Conservation (phyloP, 2,888 invertebrate genomes). For the Polydesmus complanatus region DNA sequence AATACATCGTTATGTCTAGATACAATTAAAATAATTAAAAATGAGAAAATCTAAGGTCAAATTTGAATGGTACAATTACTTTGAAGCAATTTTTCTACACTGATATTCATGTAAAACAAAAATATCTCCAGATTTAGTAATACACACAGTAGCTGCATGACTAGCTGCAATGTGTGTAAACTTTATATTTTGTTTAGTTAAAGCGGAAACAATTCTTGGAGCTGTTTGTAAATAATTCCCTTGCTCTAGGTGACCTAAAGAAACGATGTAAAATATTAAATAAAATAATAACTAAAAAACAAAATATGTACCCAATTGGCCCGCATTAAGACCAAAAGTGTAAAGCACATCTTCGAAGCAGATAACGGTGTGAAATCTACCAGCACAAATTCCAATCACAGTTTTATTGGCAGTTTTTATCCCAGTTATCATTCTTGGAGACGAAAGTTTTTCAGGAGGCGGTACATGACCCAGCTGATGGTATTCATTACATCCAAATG, state of each 20-base stretch:
- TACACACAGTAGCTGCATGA: slow-evolving; percentile 53
- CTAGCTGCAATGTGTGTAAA: slow-evolving; percentile 45
- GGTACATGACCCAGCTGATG: slow-evolving; percentile 47
- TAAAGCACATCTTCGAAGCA: slow-evolving; percentile 47
- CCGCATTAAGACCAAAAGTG: slow-evolving; percentile 69
- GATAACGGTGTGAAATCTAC: slow-evolving; percentile 54
- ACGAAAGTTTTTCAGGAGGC: slow-evolving; percentile 36
- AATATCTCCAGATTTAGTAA: slow-evolving; percentile 51
- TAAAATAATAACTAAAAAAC: background rate
- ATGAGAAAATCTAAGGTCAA: background rate
- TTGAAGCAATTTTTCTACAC: slow-evolving; percentile 37
- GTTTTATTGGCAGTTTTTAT: slow-evolving; percentile 23
- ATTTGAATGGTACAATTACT: background rate
- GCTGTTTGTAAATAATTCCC: slow-evolving; percentile 29
- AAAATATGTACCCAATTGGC: slow-evolving; percentile 47
- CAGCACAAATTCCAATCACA: slow-evolving; percentile 46
- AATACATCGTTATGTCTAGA: slow-evolving; percentile 31
- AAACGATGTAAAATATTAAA: background rate
- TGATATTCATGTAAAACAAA: slow-evolving; percentile 54
- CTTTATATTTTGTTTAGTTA: slow-evolving; percentile 34
- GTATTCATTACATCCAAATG: slow-evolving; percentile 49
- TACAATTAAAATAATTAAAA: slow-evolving; percentile 16
- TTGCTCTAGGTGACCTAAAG: slow-evolving; percentile 39
- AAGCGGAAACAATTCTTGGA: slow-evolving; percentile 29
- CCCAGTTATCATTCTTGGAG: slow-evolving; percentile 33